A percentile compares a stretch with the other conserved stretches of the same genome.
Conservation (phyloP, 2,113 vertebrate species). For the Rhodinocichla rosea region DNA sequence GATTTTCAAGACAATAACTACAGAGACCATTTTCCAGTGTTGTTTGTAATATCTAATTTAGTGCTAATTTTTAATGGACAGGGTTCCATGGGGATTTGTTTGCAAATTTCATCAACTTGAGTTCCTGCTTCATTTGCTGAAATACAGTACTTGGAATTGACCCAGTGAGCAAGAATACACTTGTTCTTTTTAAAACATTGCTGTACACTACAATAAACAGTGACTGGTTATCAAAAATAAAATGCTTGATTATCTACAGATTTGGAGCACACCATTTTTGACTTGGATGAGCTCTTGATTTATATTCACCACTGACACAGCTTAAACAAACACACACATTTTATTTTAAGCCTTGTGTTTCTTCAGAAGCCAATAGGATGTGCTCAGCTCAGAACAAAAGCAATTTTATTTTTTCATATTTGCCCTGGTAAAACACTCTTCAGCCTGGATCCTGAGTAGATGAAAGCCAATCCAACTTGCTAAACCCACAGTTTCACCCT, state of each 20-base stretch:
- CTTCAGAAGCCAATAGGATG: not conserved
- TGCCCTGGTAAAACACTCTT: not conserved
- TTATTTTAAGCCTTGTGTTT: constrained; percentile 9
- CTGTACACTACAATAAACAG: constrained; percentile 19
- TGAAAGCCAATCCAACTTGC: not conserved
- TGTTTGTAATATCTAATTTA: constrained; percentile 60
- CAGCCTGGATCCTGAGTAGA: not conserved
- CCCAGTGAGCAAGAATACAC: not conserved
- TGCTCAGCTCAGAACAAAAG: constrained; percentile 13
- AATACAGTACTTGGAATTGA: constrained; percentile 54
- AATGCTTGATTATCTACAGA: constrained; percentile 33
- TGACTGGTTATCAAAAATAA: constrained; percentile 55
- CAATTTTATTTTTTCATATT: not conserved
- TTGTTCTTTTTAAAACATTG: constrained; percentile 37
- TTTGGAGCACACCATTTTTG: not conserved
- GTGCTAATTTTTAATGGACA: constrained; percentile 64
- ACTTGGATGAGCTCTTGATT: not conserved
- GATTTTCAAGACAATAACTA: constrained; percentile 58
- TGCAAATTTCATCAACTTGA: constrained; percentile 59
- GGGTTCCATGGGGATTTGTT: constrained; percentile 50
- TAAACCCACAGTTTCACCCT: not conserved
- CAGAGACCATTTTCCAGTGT: constrained; percentile 13
- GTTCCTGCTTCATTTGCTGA: constrained; percentile 53
- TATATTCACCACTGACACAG: not conserved
- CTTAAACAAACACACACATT: constrained; percentile 34